Evolutionary conservation across 2,797 vertebrate genomes (phyloP), one percentile per base, ranked within the genome.

Genomic region (Poecilia wingei): DNA sequence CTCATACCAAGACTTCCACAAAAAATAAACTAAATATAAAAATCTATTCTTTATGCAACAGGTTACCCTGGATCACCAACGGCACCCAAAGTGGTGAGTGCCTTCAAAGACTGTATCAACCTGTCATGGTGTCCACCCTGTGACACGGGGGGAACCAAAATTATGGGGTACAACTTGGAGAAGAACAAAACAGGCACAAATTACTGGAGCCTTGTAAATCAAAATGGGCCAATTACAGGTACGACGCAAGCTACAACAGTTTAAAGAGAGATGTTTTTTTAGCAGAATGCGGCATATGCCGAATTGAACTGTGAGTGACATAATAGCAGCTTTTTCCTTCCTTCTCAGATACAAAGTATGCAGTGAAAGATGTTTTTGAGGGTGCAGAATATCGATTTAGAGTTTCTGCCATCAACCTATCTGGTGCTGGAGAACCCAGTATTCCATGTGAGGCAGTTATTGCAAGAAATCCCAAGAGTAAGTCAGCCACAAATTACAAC

Each of bases 321-420:
- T 43, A 2, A 70, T 10, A 39, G 33, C 1, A 5, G 18, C 64
- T 64, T 49, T 10, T 69, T 71, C 1, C 0, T 7, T 59, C 79
- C 39, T 73, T 18, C 33, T 73, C 81, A 96, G 95, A 93, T 55
- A 95, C 91, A 95, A 93, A 94, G 89, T 96, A 91, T 90, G 93
- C 91, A 0, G 95, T 97, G 49, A 94, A 80, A 5, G 94, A 94
- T 69, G 71, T 99, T 45, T 94, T 96, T 87, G 96, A 96, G 25
- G 98, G 97, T 4, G 92, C 95, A 31, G 95, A 95, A 59, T 98
- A 98, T 36, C 97, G 97, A 90, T 99, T 99, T 70, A 94, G 97
- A 20, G 97, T 99, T 86, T 94, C 95, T 12, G 97, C 97, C 0
- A 89, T 98, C 82, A 97, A 96, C 72, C 88, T 96, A 46, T 96